Conservation (phyloP, 2,888 invertebrate genomes). For the Embidobia sp. region DNA sequence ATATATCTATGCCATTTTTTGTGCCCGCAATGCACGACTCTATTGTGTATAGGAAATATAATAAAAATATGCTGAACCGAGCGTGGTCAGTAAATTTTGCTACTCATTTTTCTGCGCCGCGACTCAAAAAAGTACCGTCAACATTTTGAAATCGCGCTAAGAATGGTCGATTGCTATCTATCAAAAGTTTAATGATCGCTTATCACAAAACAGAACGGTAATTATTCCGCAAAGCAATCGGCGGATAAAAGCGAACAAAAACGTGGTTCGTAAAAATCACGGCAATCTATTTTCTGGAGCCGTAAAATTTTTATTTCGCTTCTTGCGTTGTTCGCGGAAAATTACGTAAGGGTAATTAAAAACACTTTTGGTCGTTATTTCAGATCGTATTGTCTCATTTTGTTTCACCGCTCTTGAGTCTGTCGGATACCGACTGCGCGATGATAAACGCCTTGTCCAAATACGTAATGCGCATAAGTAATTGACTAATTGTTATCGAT, state of each 20-base stretch:
- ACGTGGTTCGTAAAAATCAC: no score
- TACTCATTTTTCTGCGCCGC: slow-evolving; percentile 15
- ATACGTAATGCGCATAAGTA: no score
- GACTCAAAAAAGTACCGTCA: not conserved
- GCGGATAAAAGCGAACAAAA: no score
- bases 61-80: slow-evolving; percentile 48
- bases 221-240: no score
- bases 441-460: no score
- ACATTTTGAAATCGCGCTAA: not conserved
- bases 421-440: no score
- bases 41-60: slow-evolving; percentile 50
- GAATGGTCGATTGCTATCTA: not conserved
- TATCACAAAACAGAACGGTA: no score
- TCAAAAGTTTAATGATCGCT: no score
- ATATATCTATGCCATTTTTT: slow-evolving; percentile 62
- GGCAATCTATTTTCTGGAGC: no score
- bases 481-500: no score
- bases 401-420: slow-evolving; percentile 11
- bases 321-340: slow-evolving; percentile 25
- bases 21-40: slow-evolving; percentile 46
- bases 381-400: slow-evolving; percentile 26
- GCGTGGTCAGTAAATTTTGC: slow-evolving; percentile 37
- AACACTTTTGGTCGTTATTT: slow-evolving; percentile 29
- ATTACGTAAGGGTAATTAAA: slow-evolving; percentile 31
- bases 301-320: slow-evolving; percentile 29